Conservation (phyloP, 1,140 invertebrate species). For the Dreissena polymorpha region DNA sequence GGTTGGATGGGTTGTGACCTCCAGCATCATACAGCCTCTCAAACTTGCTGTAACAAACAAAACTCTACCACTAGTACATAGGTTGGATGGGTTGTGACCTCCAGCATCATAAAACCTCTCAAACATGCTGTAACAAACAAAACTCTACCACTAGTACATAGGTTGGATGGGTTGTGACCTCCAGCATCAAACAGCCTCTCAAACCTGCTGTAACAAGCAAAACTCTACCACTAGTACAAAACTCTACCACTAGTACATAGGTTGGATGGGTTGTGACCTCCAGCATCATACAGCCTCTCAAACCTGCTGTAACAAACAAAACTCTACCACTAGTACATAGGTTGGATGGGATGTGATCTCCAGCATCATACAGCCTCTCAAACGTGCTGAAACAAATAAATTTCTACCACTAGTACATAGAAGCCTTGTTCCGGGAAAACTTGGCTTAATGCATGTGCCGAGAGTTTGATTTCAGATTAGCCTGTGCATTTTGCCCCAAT, state of each 20-base stretch:
- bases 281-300: conserved; percentile 62
- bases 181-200: conserved; percentile 62
- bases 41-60: conserved; percentile 61
- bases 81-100: conserved; percentile 59
- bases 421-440: background rate
- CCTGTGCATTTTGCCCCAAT: no score
- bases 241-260: background rate
- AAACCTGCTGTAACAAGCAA: conserved; percentile 64
- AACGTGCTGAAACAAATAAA: conserved; percentile 62
- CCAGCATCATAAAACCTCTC: conserved; percentile 62
- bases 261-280: conserved; percentile 60
- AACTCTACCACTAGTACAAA: no score
- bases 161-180: conserved; percentile 59
- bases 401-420: background rate
- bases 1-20: conserved; percentile 59
- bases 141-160: background rate
- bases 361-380: conserved; percentile 62
- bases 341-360: conserved; percentile 59
- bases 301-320: conserved; percentile 61
- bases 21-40: conserved; percentile 62
- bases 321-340: background rate
- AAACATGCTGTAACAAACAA: conserved; percentile 61
- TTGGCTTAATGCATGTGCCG: no score
- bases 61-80: background rate
- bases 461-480: no score